These are phyloP conservation scores for Zoroaster sp. DNA, from an alignment of 53 echinoderm and acorn worm species.

Conservation along the genomic window DNA sequence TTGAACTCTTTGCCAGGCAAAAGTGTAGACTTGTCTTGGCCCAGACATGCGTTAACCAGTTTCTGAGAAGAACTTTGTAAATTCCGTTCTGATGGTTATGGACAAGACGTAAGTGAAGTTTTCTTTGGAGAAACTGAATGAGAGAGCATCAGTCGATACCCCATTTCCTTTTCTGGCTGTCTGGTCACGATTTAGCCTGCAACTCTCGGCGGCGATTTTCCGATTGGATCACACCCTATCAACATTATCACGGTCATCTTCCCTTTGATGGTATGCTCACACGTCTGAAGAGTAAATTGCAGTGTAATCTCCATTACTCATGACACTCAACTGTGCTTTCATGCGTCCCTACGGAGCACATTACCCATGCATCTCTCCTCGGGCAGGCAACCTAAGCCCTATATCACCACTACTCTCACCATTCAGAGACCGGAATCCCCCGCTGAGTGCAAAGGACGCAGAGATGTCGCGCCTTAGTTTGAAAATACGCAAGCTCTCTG, in stretches of 20 bases:
- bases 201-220: not conserved
- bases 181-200: not conserved
- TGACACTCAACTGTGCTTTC: conserved; percentile 43
- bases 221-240: not conserved
- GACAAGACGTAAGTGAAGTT: too few relatives aligned
- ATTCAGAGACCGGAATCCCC: conserved; percentile 11
- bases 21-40: too few relatives aligned
- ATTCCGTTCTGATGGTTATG: too few relatives aligned
- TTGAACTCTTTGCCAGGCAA: too few relatives aligned
- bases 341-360: conserved; percentile 44
- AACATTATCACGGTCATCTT: not conserved
- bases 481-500: conserved; percentile 86
- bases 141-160: not conserved
- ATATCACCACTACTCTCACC: conserved; percentile 41
- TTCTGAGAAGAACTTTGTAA: too few relatives aligned
- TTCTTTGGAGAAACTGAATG: too few relatives aligned
- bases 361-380: conserved; percentile 30
- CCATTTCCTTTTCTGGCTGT: not conserved
- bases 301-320: not conserved
- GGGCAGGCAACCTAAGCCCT: conserved; percentile 22
- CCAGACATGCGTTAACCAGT: too few relatives aligned
- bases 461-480: conserved; percentile 46
- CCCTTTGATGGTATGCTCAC: not conserved
- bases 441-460: conserved; percentile 24
- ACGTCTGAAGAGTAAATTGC: conserved; percentile 15